phyloP scores from a whole-genome alignment of 2,797 vertebrate species.

The Lemur catta region DNA sequence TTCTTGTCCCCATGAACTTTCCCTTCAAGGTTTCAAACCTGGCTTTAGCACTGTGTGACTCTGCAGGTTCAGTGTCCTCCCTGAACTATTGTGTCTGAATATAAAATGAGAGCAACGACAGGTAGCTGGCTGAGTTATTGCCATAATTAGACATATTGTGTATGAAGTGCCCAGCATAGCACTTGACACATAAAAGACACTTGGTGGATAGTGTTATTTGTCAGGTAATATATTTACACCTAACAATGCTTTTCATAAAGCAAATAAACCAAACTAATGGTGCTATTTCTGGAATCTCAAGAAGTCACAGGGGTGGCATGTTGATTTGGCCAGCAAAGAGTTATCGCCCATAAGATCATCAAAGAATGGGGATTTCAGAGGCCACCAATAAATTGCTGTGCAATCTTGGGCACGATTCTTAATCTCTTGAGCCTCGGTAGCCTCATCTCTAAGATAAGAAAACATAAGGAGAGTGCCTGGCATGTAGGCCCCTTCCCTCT shows the following conservation, averaged over 20 bases:
- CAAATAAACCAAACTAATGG: not conserved
- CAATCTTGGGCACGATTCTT: not conserved
- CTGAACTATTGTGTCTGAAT: not conserved
- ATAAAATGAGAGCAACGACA: not conserved
- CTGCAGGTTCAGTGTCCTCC: not conserved
- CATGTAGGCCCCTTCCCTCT: not conserved
- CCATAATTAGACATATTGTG: conserved; percentile 18
- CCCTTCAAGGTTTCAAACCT: not conserved
- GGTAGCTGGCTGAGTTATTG: conserved; percentile 22
- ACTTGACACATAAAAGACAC: not conserved
- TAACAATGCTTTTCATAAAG: conserved; percentile 1
- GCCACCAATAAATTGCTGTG: not conserved
- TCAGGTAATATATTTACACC: not conserved
- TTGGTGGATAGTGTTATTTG: conserved; percentile 11
- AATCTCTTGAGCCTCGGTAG: not conserved
- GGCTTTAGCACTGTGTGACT: not conserved
- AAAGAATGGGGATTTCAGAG: not conserved
- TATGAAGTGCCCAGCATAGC: not conserved
- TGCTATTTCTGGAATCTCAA: not conserved
- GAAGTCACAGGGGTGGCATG: not conserved
- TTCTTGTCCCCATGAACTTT: not conserved
- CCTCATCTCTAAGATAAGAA: not conserved
- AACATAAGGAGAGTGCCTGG: not conserved
- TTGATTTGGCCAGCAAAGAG: not conserved
- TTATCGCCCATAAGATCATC: not conserved